Evolutionary conservation across 1,140 invertebrate genomes (phyloP).

Genomic region (Frieseomelitta varia): DNA sequence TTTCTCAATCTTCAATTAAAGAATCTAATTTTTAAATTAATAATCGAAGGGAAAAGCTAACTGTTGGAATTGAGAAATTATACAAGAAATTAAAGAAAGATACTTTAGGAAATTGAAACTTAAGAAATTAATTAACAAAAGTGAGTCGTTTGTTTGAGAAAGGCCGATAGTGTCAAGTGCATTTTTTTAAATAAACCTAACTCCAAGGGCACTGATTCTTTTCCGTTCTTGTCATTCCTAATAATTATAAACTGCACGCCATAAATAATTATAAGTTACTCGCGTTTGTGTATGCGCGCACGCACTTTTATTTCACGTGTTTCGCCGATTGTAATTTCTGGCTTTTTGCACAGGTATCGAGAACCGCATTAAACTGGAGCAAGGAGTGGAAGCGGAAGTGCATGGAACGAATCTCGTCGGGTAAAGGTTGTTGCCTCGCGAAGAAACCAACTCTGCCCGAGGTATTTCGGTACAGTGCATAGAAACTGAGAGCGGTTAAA

Average conservation of each 20-base stretch:
- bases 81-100: too few relatives aligned
- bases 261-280: too few relatives aligned
- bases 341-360: slow-evolving; percentile 24
- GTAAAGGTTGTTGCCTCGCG: neutral
- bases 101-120: too few relatives aligned
- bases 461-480: neutral
- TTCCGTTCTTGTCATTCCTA: neutral
- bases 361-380: neutral
- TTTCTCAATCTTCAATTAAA: too few relatives aligned
- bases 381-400: neutral
- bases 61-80: too few relatives aligned
- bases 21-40: too few relatives aligned
- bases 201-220: neutral
- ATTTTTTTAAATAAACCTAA: neutral
- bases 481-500: neutral
- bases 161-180: neutral
- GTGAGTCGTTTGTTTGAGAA: too few relatives aligned
- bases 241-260: neutral
- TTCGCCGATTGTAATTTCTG: neutral
- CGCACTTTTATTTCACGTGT: neutral
- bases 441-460: neutral
- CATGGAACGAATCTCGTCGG: slow-evolving; percentile 1
- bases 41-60: too few relatives aligned
- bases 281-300: neutral
- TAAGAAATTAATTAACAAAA: too few relatives aligned